These are phyloP conservation scores for Bhutanitis thaidina DNA, from an alignment of 2,888 invertebrate genomes.

Conservation along the genomic window DNA sequence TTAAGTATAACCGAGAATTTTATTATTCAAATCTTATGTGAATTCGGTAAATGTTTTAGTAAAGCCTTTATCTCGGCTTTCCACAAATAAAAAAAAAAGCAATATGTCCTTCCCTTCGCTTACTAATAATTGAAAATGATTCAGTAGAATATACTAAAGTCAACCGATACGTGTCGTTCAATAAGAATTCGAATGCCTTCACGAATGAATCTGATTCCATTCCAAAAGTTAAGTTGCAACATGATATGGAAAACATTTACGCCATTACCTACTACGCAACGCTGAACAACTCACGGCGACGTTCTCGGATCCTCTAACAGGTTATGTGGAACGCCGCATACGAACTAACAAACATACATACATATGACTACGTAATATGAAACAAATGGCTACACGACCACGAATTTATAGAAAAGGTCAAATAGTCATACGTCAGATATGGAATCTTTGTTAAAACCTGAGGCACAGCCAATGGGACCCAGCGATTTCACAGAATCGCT, in stretches of 20 bases:
- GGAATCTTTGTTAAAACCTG: constrained; percentile 1
- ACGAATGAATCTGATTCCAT: not conserved
- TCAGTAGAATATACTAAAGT: no score
- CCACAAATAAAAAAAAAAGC: no score
- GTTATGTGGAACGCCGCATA: not conserved
- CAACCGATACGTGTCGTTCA: not conserved
- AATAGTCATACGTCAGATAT: constrained; percentile 23
- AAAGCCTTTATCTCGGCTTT: no score
- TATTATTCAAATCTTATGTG: no score
- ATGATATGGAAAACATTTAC: constrained; percentile 14
- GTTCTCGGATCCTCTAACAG: not conserved
- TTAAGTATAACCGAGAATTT: no score
- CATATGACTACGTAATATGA: not conserved
- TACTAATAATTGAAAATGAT: no score
- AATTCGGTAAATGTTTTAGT: no score
- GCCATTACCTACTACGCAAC: not conserved
- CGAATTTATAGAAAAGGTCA: constrained; percentile 32
- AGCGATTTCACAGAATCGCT: not conserved
- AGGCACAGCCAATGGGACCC: not conserved
- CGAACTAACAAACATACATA: not conserved
- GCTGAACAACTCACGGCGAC: not conserved
- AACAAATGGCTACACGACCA: constrained; percentile 14
- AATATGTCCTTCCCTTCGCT: no score
- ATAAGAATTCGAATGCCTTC: not conserved
- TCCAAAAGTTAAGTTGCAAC: constrained; percentile 5